A percentile compares a stretch with the other conserved stretches of the same genome.
These are phyloP conservation scores for Scomberomorus guttatus DNA, from an alignment of 2,797 vertebrate species.

Conservation along the genomic window DNA sequence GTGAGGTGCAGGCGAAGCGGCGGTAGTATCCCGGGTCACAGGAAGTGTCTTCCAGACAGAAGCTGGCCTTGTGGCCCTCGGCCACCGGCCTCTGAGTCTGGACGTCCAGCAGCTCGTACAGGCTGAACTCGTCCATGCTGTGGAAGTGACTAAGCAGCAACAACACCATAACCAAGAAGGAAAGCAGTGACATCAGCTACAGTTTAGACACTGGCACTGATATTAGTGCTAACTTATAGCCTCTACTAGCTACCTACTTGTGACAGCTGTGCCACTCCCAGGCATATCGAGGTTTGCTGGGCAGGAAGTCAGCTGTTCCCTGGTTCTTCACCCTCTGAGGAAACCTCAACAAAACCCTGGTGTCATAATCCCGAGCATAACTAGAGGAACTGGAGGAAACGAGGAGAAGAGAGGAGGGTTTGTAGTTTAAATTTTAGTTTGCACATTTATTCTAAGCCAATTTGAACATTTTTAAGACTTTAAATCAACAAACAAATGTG, in stretches of 20 bases:
- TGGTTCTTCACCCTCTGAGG: constrained; percentile 98
- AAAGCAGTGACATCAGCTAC: background rate
- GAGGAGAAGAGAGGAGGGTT: background rate
- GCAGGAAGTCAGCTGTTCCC: constrained; percentile 95
- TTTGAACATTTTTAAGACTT: too few relatives aligned
- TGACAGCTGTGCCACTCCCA: constrained; percentile 99
- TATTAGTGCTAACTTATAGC: too few relatives aligned
- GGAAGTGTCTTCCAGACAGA: constrained; percentile 97
- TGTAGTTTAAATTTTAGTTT: too few relatives aligned
- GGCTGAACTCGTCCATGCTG: constrained; percentile 98
- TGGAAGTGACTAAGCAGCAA: constrained; percentile 90
- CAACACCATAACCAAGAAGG: background rate
- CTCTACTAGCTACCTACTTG: constrained; percentile 85
- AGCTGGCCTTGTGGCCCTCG: constrained; percentile 98
- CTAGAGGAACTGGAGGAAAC: constrained; percentile 84
- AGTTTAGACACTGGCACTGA: background rate
- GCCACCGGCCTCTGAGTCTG: constrained; percentile 88
- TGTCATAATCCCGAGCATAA: constrained; percentile 91
- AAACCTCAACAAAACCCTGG: constrained; percentile 93
- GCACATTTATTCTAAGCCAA: background rate
- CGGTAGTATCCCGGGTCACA: constrained; percentile 96
- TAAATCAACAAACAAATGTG: too few relatives aligned
- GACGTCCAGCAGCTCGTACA: constrained; percentile 93
- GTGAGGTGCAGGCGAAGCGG: constrained; percentile 95
- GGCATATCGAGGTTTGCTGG: constrained; percentile 92